phyloP scores from a whole-genome alignment of 2,113 vertebrate species.

The Mystacornis crossleyi region DNA sequence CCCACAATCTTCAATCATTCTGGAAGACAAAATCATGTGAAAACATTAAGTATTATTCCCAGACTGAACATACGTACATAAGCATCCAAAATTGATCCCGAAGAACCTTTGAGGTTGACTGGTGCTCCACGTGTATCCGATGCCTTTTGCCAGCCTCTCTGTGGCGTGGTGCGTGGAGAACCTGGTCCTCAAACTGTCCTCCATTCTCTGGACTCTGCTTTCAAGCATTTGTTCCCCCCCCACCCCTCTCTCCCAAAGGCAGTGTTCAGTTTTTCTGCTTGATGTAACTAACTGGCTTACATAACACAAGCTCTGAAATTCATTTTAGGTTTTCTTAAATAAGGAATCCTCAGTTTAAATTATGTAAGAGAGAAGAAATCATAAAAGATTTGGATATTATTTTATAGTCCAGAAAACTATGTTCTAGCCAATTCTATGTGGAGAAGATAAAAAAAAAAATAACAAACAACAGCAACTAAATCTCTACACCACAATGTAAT shows the following conservation, averaged over 20 bases:
- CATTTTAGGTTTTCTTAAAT: slow-evolving; percentile 54
- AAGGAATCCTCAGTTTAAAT: slow-evolving; percentile 52
- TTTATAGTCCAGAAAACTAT: neutral
- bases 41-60: slow-evolving; percentile 15
- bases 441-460: neutral
- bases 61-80: neutral
- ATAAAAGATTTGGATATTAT: neutral
- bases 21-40: slow-evolving; percentile 76
- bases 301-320: slow-evolving; percentile 56
- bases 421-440: neutral
- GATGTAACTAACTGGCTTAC: slow-evolving; percentile 58
- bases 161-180: neutral
- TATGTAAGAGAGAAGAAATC: slow-evolving; percentile 49
- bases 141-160: neutral
- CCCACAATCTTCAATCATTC: slow-evolving; percentile 96
- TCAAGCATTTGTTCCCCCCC: slow-evolving; percentile 23
- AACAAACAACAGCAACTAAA: neutral
- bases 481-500: neutral
- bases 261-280: slow-evolving; percentile 63
- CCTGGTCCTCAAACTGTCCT: neutral
- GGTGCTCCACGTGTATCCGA: neutral
- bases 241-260: slow-evolving; percentile 7
- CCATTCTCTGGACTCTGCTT: slow-evolving; percentile 15
- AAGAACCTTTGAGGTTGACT: slow-evolving; percentile 2
- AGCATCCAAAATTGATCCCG: neutral